Base-by-base conservation (phyloP, 2,797 vertebrate species). In the Periophthalmus magnuspinnatus region DNA sequence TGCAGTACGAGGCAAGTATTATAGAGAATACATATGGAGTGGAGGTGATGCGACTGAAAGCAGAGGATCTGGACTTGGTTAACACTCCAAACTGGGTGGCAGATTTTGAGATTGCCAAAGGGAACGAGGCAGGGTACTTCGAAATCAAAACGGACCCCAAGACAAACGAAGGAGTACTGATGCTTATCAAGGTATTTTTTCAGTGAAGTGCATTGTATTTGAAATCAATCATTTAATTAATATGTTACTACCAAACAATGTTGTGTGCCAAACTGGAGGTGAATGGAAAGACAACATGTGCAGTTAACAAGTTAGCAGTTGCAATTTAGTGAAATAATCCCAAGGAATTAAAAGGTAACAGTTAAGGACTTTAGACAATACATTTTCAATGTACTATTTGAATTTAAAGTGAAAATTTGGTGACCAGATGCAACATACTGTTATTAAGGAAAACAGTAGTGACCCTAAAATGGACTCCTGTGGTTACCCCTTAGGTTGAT, bases 101-200 rank as follows among this genome's bases (percentile, higher is more conserved):
- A 2, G 84, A 93, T 2, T 98, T 91, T 86, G 91, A 84, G 8
- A 96, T 98, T 65, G 80, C 92, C 68, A 91, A 93, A 54, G 97
- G 97, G 75, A 99, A 99, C 48, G 96, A 97, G 84, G 95, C 91
- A 0, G 92, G 93, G 2, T 94, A 92, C 79, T 99, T 99, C 90
- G 94, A 91, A 81, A 95, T 98, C 67, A 76, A 65, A 69, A 95
- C 93, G n/a, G 96, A 99, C 75, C 72, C 91, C 38, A 74, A 76
- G 5, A 98, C 95, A 81, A 97, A 98, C 0, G 95, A 97, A 81
- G 97, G 95, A 57, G 80, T 96, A 75, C 83, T 99, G 28, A 95
- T 89, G 85, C 92, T 98, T 7, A 87, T 95, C 63, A 96, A 98
- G 97, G 97, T 99, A 94, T 17, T 36, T 32, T n/a, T 8, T 19